These are phyloP conservation scores for Acleris literana DNA, from an alignment of 2,888 invertebrate genomes.

Conservation along the genomic window DNA sequence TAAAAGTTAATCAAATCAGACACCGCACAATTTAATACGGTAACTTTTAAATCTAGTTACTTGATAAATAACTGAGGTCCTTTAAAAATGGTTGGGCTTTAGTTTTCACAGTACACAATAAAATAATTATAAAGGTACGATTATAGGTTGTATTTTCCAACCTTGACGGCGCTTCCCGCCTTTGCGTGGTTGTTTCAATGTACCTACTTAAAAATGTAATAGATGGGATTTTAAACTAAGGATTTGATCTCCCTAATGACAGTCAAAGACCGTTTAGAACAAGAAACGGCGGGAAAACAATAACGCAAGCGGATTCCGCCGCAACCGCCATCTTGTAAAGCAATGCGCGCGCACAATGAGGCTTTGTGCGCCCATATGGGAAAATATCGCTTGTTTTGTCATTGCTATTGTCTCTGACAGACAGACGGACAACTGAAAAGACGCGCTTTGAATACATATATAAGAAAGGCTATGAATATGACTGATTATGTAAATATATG, in stretches of 20 bases:
- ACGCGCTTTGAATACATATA: constrained; percentile 75
- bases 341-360: constrained; percentile 62
- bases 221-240: neutral
- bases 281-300: constrained; percentile 60
- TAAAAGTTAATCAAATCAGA: too few species aligned
- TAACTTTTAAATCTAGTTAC: too few species aligned
- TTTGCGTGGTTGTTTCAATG: too few species aligned
- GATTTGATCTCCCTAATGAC: constrained; percentile 31
- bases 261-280: constrained; percentile 40
- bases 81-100: too few species aligned
- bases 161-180: too few species aligned
- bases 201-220: too few species aligned
- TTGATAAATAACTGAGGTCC: too few species aligned
- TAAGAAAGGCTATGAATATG: constrained; percentile 61
- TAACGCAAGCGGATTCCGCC: constrained; percentile 52
- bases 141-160: too few species aligned
- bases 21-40: too few species aligned
- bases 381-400: constrained; percentile 81
- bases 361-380: constrained; percentile 78
- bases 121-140: too few species aligned
- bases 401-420: constrained; percentile 75
- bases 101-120: too few species aligned
- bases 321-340: constrained; percentile 59
- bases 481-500: constrained; percentile 50
- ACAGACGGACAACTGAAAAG: constrained; percentile 81